These are phyloP conservation scores for Phengaris alcon DNA, from an alignment of 2,888 invertebrate genomes.

Conservation along the genomic window DNA sequence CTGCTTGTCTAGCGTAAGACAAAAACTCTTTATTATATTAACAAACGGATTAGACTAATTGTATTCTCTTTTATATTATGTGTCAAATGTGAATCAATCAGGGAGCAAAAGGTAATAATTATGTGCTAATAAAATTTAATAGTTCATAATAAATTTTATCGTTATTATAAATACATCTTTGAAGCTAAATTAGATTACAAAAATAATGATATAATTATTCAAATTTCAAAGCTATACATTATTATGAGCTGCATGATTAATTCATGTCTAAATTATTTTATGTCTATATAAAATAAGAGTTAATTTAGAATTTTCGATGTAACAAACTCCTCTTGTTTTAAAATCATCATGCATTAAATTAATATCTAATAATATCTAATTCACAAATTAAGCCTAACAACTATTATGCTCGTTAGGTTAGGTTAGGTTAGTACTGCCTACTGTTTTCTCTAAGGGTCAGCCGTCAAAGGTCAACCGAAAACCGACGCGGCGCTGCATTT, in stretches of 20 bases:
- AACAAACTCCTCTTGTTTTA: too few relatives aligned
- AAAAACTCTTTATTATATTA: too few relatives aligned
- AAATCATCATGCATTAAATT: too few relatives aligned
- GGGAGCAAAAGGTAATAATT: not conserved
- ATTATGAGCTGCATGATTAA: not conserved
- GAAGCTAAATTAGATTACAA: not conserved
- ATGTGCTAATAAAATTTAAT: slow-evolving; percentile 4
- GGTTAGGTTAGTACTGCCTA: too few relatives aligned
- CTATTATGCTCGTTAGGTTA: too few relatives aligned
- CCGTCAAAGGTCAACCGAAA: too few relatives aligned
- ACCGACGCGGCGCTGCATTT: too few relatives aligned
- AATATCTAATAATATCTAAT: too few relatives aligned
- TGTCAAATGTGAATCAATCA: slow-evolving; percentile 10
- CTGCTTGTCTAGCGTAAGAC: too few relatives aligned
- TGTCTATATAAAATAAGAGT: not conserved
- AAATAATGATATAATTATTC: not conserved
- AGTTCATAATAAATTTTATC: slow-evolving; percentile 22
- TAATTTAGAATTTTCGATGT: not conserved
- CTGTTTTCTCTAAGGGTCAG: too few relatives aligned
- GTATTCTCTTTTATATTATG: not conserved
- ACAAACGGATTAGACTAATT: too few relatives aligned
- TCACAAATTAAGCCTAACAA: too few relatives aligned
- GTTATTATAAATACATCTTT: not conserved
- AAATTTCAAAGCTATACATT: slow-evolving; percentile 1
- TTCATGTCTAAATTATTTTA: not conserved